Evolutionary conservation across 2,113 vertebrate genomes (phyloP).

Genomic region (Equus przewalskii): DNA sequence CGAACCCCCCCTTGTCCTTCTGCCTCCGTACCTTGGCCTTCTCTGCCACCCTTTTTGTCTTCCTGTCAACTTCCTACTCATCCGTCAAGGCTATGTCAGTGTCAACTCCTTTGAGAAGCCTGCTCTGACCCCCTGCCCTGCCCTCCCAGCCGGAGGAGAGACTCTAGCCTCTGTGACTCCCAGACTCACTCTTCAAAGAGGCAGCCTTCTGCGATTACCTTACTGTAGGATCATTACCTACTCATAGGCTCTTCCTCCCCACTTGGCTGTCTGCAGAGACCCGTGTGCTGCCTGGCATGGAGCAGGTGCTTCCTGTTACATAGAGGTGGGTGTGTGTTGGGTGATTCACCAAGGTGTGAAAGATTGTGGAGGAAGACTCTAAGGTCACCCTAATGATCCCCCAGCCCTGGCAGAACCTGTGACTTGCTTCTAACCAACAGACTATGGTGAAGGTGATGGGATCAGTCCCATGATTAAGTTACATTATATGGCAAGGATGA

Average conservation of each 20-base stretch:
- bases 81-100: neutral
- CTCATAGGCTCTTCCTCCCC: neutral
- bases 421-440: neutral
- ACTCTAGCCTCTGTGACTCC: neutral
- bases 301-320: neutral
- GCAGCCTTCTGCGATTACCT: neutral
- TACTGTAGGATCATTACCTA: neutral
- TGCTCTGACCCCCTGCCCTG: neutral
- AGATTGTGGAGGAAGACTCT: neutral
- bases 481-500: neutral
- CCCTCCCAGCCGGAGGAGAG: neutral
- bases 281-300: neutral
- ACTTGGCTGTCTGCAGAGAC: neutral
- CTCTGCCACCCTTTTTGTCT: neutral
- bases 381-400: neutral
- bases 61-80: neutral
- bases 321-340: rapidly evolving
- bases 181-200: neutral
- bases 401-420: neutral
- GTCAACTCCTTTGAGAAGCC: neutral
- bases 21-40: neutral
- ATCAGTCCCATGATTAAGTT: neutral
- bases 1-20: neutral
- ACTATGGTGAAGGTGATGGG: neutral
- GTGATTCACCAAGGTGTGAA: neutral